Percentiles rank a stretch among this genome's conserved stretches.
Conservation (phyloP, 2,888 invertebrate species). For the Lottia scabra region DNA sequence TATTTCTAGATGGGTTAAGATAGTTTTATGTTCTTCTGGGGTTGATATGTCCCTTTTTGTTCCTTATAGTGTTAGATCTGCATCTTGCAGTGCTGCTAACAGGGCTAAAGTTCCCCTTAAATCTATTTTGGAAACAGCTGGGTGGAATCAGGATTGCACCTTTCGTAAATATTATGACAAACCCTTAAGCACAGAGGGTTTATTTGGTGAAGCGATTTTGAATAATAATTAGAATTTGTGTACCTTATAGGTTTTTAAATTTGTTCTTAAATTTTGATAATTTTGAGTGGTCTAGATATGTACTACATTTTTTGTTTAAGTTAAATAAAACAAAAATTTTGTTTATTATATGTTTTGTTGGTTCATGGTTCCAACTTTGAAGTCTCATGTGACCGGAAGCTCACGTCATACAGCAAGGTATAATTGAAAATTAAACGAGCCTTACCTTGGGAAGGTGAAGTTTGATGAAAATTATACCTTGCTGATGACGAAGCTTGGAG, state of each 20-base stretch:
- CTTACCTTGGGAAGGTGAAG: too few species aligned
- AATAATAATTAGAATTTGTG: background rate
- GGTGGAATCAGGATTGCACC: background rate
- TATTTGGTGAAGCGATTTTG: background rate
- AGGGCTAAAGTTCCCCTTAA: background rate
- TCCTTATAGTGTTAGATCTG: slow-evolving; percentile 26
- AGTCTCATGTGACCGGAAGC: background rate
- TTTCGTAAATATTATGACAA: slow-evolving; percentile 11
- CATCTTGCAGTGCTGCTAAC: slow-evolving; percentile 6
- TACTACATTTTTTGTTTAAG: too few species aligned
- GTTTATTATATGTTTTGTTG: background rate
- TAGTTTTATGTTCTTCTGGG: slow-evolving; percentile 18
- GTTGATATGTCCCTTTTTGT: slow-evolving; percentile 22
- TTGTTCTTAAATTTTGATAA: too few species aligned
- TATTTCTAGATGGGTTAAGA: slow-evolving; percentile 33
- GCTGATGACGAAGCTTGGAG: too few species aligned
- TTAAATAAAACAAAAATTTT: too few species aligned
- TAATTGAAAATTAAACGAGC: background rate
- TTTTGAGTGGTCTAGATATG: too few species aligned
- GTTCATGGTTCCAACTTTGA: background rate
- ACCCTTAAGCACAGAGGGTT: background rate
- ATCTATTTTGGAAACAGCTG: slow-evolving; percentile 6
- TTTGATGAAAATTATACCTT: too few species aligned
- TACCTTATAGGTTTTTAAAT: background rate
- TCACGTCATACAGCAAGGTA: background rate